These are phyloP conservation scores for Megaceryle alcyon DNA, from an alignment of 2,797 vertebrate genomes.

Conservation along the genomic window DNA sequence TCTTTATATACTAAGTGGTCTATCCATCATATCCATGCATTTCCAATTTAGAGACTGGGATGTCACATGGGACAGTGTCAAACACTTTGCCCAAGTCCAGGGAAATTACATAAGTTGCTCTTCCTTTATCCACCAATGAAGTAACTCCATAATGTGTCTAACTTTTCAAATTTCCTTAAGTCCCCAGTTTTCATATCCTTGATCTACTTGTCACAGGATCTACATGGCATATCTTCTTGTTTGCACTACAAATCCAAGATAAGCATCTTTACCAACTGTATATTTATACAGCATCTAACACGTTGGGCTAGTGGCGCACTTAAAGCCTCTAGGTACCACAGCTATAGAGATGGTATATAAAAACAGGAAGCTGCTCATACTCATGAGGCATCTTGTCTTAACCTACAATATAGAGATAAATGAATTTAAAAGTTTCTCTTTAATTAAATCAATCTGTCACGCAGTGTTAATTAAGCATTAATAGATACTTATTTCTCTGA, in stretches of 20 bases:
- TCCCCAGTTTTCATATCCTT: not conserved
- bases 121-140: no score
- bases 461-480: conserved; percentile 49
- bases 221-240: not conserved
- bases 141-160: not conserved
- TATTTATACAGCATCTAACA: not conserved
- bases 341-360: not conserved
- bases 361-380: not conserved
- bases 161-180: not conserved
- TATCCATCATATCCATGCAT: no score
- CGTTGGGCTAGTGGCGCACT: not conserved
- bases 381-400: not conserved
- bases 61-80: no score
- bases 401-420: not conserved
- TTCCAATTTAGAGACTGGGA: no score
- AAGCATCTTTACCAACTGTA: not conserved
- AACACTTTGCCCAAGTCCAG: no score
- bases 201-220: not conserved
- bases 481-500: conserved; percentile 19
- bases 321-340: conserved; percentile 6
- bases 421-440: not conserved
- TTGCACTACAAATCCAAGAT: conserved; percentile 40
- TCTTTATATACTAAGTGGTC: no score
- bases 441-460: conserved; percentile 29
- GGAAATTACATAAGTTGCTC: no score